phyloP scores from a whole-genome alignment of 30 jellyfish, hydroid and myxozoan species.

The Turritopsis rubra region DNA sequence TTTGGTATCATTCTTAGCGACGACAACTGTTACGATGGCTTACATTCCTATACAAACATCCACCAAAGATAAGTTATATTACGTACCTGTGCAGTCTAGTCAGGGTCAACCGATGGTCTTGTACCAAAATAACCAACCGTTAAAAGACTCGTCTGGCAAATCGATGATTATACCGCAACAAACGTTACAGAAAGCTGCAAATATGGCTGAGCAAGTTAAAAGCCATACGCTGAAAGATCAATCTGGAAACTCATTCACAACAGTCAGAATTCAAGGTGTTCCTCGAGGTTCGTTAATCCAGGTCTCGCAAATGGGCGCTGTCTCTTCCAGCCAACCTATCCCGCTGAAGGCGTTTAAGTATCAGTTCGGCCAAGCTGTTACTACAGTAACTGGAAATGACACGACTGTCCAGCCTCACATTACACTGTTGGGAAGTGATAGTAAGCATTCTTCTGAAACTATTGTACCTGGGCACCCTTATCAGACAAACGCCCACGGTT shows the following conservation, averaged over 20 bases:
- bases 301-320: not conserved
- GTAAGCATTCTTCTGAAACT: not conserved
- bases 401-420: not conserved
- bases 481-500: not conserved
- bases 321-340: not conserved
- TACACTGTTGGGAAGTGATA: not conserved
- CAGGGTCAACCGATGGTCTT: slow-evolving; percentile 35
- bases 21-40: slow-evolving; percentile 56
- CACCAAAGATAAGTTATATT: slow-evolving; percentile 65
- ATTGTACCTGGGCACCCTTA: not conserved
- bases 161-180: slow-evolving; percentile 24
- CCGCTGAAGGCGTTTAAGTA: not conserved
- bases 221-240: slow-evolving; percentile 10
- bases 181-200: slow-evolving; percentile 19
- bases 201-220: not conserved
- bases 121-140: slow-evolving; percentile 23
- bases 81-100: slow-evolving; percentile 58
- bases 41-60: slow-evolving; percentile 75
- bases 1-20: not conserved
- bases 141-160: slow-evolving; percentile 20
- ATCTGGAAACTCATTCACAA: slow-evolving; percentile 48
- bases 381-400: not conserved
- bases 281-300: not conserved
- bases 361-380: not conserved
- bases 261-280: slow-evolving; percentile 74